Base-by-base conservation (phyloP, 2,797 vertebrate species). In the Neosalanx taihuensis region DNA sequence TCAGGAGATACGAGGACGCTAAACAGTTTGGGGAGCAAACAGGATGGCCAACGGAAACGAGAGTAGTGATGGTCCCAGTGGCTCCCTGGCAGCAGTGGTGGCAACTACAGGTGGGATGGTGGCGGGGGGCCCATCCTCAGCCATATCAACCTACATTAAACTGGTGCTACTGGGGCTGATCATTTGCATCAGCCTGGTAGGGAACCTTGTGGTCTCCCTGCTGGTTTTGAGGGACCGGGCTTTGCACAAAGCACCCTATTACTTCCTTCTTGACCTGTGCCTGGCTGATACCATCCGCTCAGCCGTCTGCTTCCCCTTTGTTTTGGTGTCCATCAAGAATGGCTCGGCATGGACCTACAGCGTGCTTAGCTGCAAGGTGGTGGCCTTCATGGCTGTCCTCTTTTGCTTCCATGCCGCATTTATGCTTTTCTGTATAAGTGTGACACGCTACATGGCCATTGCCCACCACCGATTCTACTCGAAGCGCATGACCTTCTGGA, bases 401-500 rank as follows among this genome's bases (percentile, higher is more conserved):
- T 96, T 95, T 91, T 95, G 94, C 85, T 96, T 96, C 88, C 94
- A 96, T 59, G 94, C 94, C n/a, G 95, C 95, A 87, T 96, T 96
- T 87, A 95, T 96, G 94, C 91, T 96, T 68, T 96, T 96, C 85
- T 96, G 95, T 86, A 95, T 96, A 84, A 95, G 94, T 1, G 93
- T 96, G 68, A 96, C 95, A 2, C 93, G 95, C 74, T 96, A 96
- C 85, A 96, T 96, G 94, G 95, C 95, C 81, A 94, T 96, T 18
- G 95, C 95, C 72, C 95, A 96, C 91, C 95, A 96, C 85, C 93
- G 95, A 83, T 96, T 96, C 85, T 96, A 96, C 71, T 94, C 94
- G 20, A 96, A 96, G 83, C 93, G 95, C 84, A 95, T 96, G 94
- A 96, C 95, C 65, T 94, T 96, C 83, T 96, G 95, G 95, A 96